Evolutionary conservation across 2,797 vertebrate species (phyloP), one percentile per base, ranked within the genome.

Genomic region (Melanotaenia nigrans): DNA sequence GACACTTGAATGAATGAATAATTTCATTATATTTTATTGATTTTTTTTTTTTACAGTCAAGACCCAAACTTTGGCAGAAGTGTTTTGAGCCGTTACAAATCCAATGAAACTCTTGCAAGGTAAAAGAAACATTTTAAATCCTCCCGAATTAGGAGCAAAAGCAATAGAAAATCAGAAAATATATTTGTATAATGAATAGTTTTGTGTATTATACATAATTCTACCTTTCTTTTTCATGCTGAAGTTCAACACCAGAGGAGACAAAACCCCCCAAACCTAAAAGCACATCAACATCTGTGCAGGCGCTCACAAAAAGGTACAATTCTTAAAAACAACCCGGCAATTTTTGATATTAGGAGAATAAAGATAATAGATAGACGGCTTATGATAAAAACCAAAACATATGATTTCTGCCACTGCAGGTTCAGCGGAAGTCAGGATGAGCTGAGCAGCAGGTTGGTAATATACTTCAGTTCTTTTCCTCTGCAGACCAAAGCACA

Each of bases 61-160:
- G 95, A 97, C 77, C 93, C 96, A 84, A 99, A 99, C 92, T 97
- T 94, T 12, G 96, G 95, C 36, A 95, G 79, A 87, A 79, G 40
- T 36, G 82, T 97, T 59, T 90, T 98, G 38, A 89, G 75, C 67
- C 92, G 89, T 0, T 89, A 90, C 84, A 95, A 77, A 85, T 93
- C 95, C 28, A 93, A 85, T 53, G 96, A 97, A 0, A 90, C 84
- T 42, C 78, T 94, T 61, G 81, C 76, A 61, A 94, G 96, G 96
- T 98, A 83, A 87, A 53, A 59, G 0, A 58, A 65, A 55, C 36
- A 13, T 32, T 3, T 40, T 13, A 49, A 47, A 20, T 47, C 42
- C 5, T 8, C 42, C 42, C 2, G 7, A 65, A 53, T n/a, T 32
- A 38, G 30, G 12, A 10, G 28, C 20, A 61, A 33, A 14, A 53